phyloP scores from a whole-genome alignment of 2,888 invertebrate species.

The Papilio demoleus region DNA sequence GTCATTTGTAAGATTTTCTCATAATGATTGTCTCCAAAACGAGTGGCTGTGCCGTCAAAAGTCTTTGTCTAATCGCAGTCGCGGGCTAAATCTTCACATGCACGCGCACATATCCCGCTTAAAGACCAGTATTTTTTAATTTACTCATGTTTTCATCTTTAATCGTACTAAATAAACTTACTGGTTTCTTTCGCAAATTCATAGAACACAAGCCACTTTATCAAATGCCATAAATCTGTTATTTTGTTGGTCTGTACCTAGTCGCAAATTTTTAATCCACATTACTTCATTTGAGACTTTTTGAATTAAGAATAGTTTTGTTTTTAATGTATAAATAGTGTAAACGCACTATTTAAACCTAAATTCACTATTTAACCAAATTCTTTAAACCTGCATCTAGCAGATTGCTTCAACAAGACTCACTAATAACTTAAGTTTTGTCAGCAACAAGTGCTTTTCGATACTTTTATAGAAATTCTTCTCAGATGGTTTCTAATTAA shows the following conservation, averaged over 20 bases:
- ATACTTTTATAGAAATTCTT: too few species aligned
- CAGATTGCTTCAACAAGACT: too few species aligned
- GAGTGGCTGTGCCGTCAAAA: constrained; percentile 80
- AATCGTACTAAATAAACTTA: constrained; percentile 23
- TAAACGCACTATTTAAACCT: too few species aligned
- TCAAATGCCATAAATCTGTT: constrained; percentile 28
- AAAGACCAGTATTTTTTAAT: constrained; percentile 41
- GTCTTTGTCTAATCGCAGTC: constrained; percentile 80
- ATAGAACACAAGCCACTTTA: constrained; percentile 30
- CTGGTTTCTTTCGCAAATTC: constrained; percentile 35
- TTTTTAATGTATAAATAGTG: too few species aligned
- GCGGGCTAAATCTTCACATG: constrained; percentile 57
- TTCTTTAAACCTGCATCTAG: too few species aligned
- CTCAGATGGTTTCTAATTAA: too few species aligned
- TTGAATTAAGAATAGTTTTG: too few species aligned
- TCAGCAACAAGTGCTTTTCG: too few species aligned
- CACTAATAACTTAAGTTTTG: too few species aligned
- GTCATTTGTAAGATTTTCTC: constrained; percentile 83
- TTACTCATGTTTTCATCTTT: constrained; percentile 24
- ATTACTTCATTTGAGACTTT: background rate
- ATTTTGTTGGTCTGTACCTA: constrained; percentile 1
- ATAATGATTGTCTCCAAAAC: constrained; percentile 83
- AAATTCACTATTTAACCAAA: too few species aligned
- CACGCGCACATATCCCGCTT: constrained; percentile 42
- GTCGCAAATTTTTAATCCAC: background rate